Conservation (phyloP, 1,140 invertebrate species). For the Bicyclus anynana region DNA sequence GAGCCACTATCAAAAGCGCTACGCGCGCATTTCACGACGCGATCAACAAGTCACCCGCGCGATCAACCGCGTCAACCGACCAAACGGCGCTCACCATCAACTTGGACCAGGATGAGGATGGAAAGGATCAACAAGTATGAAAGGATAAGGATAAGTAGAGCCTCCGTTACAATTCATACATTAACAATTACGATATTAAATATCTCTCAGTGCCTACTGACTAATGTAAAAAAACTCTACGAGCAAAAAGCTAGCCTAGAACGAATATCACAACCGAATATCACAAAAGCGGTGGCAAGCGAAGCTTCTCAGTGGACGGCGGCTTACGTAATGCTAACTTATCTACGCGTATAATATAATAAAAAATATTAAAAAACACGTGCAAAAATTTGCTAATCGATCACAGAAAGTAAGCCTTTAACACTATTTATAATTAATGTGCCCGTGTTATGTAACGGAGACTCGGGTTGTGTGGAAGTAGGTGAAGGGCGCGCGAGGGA, state of each 20-base stretch:
- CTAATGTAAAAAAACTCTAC: conserved; percentile 38
- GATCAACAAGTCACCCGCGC: conserved; percentile 53
- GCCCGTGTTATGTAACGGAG: conserved; percentile 68
- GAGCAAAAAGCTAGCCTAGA: conserved; percentile 69
- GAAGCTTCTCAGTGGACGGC: conserved; percentile 70
- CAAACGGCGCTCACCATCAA: conserved; percentile 40
- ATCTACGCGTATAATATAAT: conserved; percentile 49
- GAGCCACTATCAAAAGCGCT: conserved; percentile 76
- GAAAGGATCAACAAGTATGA: conserved; percentile 47
- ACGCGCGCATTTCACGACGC: conserved; percentile 49
- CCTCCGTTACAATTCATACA: conserved; percentile 38
- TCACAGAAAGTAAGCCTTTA: conserved; percentile 74
- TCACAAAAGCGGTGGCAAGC: conserved; percentile 75
- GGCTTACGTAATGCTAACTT: conserved; percentile 71
- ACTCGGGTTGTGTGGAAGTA: conserved; percentile 53
- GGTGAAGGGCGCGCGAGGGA: conserved; percentile 46
- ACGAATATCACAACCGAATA: conserved; percentile 74
- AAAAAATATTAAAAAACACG: conserved; percentile 56
- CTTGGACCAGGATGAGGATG: conserved; percentile 18
- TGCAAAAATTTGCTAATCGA: conserved; percentile 65
- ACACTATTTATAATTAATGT: conserved; percentile 57
- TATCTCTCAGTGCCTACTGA: conserved; percentile 10
- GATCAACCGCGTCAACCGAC: conserved; percentile 26
- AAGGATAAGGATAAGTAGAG: conserved; percentile 20
- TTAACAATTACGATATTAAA: no score